A percentile compares a stretch with the other conserved stretches of the same genome.
These are phyloP conservation scores for Mionectes olivaceus DNA, from an alignment of 2,797 vertebrate species.

Conservation along the genomic window DNA sequence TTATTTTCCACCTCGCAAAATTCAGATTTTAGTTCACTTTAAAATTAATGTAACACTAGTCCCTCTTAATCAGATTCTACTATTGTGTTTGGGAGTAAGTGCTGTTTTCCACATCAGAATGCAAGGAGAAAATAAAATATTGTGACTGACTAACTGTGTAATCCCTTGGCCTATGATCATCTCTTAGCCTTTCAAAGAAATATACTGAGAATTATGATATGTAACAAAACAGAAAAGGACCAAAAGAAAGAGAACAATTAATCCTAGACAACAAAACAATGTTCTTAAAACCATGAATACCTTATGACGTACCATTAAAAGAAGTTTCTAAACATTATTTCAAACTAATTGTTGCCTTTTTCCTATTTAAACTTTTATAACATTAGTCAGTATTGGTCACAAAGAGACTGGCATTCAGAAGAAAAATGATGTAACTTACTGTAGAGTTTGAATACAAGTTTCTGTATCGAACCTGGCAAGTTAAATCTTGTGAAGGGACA, in stretches of 20 bases:
- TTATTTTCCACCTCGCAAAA: neutral
- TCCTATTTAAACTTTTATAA: neutral
- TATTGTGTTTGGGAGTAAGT: neutral
- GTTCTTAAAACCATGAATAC: neutral
- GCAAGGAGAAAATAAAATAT: neutral
- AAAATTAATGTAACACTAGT: neutral
- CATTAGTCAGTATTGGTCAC: neutral
- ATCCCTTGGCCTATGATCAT: neutral
- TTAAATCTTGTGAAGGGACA: neutral
- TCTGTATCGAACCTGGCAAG: conserved; percentile 65
- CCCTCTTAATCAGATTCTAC: neutral
- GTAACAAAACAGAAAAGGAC: neutral
- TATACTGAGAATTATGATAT: neutral
- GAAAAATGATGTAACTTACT: conserved; percentile 56
- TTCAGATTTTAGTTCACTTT: neutral
- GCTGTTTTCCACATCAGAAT: neutral
- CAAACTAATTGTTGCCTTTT: neutral
- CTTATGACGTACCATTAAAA: neutral
- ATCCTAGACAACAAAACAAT: neutral
- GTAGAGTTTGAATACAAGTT: conserved; percentile 37
- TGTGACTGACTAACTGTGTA: neutral
- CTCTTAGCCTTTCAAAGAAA: neutral
- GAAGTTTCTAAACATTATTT: neutral
- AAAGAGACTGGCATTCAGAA: neutral
- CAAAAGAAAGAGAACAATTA: neutral